Evolutionary conservation across 2,888 invertebrate species (phyloP), one percentile per base, ranked within the genome.

Genomic region (Pristionchus exspectatus): DNA sequence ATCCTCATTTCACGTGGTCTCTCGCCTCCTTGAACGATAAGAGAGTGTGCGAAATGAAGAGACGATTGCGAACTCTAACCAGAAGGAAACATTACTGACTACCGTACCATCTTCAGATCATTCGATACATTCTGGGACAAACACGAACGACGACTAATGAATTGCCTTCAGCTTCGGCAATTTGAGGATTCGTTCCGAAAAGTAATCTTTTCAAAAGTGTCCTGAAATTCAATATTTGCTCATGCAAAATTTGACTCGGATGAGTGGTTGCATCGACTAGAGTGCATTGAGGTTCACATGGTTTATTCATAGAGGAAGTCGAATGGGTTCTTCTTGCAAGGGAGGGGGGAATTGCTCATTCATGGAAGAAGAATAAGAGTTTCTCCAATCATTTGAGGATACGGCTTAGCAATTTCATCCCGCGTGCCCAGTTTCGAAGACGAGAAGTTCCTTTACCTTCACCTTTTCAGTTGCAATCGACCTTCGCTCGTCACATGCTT

Each of bases 181-280:
- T 99, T 98, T 96, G 98, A 98, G 96, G 97, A 98, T 95, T 97
- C 98, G 95, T 98, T 98, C 95, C 97, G 97, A 95, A 97, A 98
- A 95, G 95, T 95, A 10, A 24, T 63, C 63, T 5, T 63, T 63
- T 63, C n/a, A 63, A 63, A n/a, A 63, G n/a, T 63, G 21, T 56
- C 24, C 44, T 63, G n/a, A 63, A 63, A 21, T 56, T 56, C 56
- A 63, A 63, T n/a, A n/a, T 63, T n/a, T n/a, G 7, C n/a, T 63
- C n/a, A 50, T 50, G 44, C 44, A 50, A 50, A 7, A 7, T 50
- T 50, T 3, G 5, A 50, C 10, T 50, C 63, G 24, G 10, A 7
- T 63, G 63, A 63, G 5, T 63, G 63, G 24, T 63, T 63, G 24
- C 3, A 24, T 9, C 18, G 21, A 56, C 56, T 56, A 56, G 56